A percentile compares a stretch with the other conserved stretches of the same genome.
Evolutionary conservation across 2,888 invertebrate species (phyloP).

Genomic region (Iphiclides podalirius): DNA sequence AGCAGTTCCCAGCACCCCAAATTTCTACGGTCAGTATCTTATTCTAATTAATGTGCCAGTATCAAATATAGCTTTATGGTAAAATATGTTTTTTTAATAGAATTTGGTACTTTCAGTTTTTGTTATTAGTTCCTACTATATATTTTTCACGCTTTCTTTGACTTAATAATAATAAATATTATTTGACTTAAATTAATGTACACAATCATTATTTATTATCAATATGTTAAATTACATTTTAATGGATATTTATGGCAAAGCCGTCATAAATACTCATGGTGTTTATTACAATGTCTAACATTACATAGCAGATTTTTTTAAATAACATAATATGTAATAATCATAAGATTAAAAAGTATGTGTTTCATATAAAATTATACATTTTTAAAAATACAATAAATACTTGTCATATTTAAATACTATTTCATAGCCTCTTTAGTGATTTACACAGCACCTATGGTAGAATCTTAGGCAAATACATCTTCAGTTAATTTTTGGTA

Average conservation of each 20-base stretch:
- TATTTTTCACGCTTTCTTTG: background rate
- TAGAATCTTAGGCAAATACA: slow-evolving; percentile 35
- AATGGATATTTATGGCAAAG: no score
- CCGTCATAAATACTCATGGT: no score
- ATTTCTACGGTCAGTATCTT: slow-evolving; percentile 14
- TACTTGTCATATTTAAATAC: slow-evolving; percentile 22
- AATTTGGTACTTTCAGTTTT: slow-evolving; percentile 16
- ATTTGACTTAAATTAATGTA: no score
- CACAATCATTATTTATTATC: no score
- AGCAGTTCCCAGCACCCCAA: slow-evolving; percentile 18
- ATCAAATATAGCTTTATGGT: slow-evolving; percentile 53
- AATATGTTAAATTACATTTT: no score
- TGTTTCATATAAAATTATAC: background rate
- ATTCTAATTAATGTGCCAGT: slow-evolving; percentile 31
- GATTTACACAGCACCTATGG: slow-evolving; percentile 36
- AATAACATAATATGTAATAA: no score
- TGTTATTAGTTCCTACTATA: background rate
- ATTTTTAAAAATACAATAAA: slow-evolving; percentile 24
- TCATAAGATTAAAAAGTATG: no score
- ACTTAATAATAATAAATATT: no score
- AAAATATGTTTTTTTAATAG: slow-evolving; percentile 29
- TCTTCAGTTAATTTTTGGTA: slow-evolving; percentile 21
- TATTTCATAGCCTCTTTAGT: slow-evolving; percentile 34
- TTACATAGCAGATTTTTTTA: no score
- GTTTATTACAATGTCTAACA: no score